Evolutionary conservation across 2,797 vertebrate genomes (phyloP), one percentile per base, ranked within the genome.

Genomic region (Petrocephalus schoutedeni): DNA sequence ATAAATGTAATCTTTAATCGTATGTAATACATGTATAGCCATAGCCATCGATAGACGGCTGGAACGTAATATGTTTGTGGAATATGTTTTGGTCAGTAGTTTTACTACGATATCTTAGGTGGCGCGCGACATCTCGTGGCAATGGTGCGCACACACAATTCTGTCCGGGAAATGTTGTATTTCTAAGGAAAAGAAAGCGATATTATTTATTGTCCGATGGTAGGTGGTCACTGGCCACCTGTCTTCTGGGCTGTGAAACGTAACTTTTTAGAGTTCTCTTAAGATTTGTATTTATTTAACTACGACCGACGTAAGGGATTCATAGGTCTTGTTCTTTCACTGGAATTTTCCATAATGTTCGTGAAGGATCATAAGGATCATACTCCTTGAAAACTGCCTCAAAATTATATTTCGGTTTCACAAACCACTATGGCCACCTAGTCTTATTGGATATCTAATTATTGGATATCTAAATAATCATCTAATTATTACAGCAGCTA

Each of bases 41-140:
- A 71, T 71, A 36, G 32, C 23, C 23, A 32, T 32, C 6, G 61
- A 32, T 0, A 67, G 61, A 67, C 61, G 10, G 12, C 12, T 32
- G 64, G 32, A 32, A 67, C 12, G 5, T 28, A 32, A 71, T 12
- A 71, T 71, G 16, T 71, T 71, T 36, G 36, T 36, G 64, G 64
- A 71, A 6, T 32, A 1, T 3, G 64, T 58, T 19, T 85, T 85
- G 28, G n/a, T 16, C 14, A 28, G 23, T 41, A 67, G 7, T 21
- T 49, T 32, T 86, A n/a, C 16, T 4, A 61, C n/a, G 32, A 45
- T 82, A 82, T n/a, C 19, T 16, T 86, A 45, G 16, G 41, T 67
- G 85, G 36, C 58, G 57, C 6, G 36, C 58, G 85, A 86, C 85
- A 86, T 67, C 85, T 86, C 36, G 59, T 64, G 85, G 41, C 19